Conservation (phyloP, 2,113 vertebrate species). For the Catharus minimus region DNA sequence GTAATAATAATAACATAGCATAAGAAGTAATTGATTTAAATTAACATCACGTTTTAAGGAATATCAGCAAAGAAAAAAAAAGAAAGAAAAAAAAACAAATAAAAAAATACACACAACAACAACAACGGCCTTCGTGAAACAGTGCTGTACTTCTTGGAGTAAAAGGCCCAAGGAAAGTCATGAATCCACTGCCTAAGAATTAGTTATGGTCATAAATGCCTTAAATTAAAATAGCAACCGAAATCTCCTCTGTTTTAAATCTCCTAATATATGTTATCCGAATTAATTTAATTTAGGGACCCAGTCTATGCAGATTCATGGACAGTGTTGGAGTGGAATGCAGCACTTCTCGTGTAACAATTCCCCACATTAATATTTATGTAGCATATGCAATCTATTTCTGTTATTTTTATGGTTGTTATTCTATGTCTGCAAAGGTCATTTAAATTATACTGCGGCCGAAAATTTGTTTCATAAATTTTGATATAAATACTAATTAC, state of each 20-base stretch:
- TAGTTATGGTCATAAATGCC: constrained; percentile 73
- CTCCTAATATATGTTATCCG: constrained; percentile 66
- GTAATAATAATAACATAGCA: constrained; percentile 75
- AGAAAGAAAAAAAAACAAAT: background rate
- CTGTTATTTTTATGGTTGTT: constrained; percentile 82
- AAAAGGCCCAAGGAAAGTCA: constrained; percentile 64
- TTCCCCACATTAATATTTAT: constrained; percentile 80
- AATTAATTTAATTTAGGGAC: constrained; percentile 71
- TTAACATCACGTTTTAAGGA: constrained; percentile 74
- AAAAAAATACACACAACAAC: background rate
- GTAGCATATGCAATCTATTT: constrained; percentile 74
- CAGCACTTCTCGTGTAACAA: constrained; percentile 63
- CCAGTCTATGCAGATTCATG: constrained; percentile 69
- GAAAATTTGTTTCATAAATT: constrained; percentile 83
- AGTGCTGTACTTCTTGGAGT: constrained; percentile 15
- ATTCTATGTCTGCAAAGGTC: constrained; percentile 79
- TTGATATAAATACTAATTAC: constrained; percentile 85
- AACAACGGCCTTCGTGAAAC: constrained; percentile 26
- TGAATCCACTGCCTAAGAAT: constrained; percentile 66
- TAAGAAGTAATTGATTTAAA: constrained; percentile 82
- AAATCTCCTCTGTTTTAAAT: constrained; percentile 74
- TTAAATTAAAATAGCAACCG: constrained; percentile 74
- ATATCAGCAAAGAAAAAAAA: constrained; percentile 43
- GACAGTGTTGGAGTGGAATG: constrained; percentile 48
- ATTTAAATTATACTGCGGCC: constrained; percentile 82